A percentile compares a stretch with the other conserved stretches of the same genome.
These are phyloP conservation scores for Mustelus asterias DNA, from an alignment of 2,113 vertebrate genomes.

Conservation along the genomic window DNA sequence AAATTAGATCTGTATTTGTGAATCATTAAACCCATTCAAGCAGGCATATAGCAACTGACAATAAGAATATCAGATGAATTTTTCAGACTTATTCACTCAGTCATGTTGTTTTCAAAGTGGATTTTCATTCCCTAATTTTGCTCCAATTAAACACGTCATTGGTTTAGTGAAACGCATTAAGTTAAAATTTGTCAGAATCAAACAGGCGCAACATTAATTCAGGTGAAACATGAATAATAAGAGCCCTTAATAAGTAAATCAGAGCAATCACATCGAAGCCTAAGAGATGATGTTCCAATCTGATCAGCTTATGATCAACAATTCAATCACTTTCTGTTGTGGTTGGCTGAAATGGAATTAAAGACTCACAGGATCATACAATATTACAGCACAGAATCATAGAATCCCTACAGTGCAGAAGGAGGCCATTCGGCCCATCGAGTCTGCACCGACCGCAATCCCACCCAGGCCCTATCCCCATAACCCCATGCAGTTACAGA, in stretches of 20 bases:
- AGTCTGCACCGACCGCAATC: too few species aligned
- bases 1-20: slow-evolving; percentile 23
- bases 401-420: too few species aligned
- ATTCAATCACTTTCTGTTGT: neutral
- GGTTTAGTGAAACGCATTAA: neutral
- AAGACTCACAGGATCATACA: neutral
- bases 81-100: slow-evolving; percentile 16
- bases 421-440: too few species aligned
- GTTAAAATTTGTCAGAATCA: neutral
- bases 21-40: slow-evolving; percentile 4
- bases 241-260: slow-evolving; percentile 2
- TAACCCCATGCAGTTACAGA: too few species aligned
- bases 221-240: neutral
- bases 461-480: too few species aligned
- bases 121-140: slow-evolving; percentile 20
- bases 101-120: neutral
- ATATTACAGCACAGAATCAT: too few species aligned
- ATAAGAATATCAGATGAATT: neutral
- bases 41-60: neutral
- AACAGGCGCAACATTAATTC: slow-evolving; percentile 10
- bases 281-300: neutral
- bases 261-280: neutral
- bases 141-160: neutral
- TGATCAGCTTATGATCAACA: neutral
- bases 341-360: neutral